These are phyloP conservation scores for Aspidiotus destructor DNA, from an alignment of 2,888 invertebrate species.

Conservation along the genomic window DNA sequence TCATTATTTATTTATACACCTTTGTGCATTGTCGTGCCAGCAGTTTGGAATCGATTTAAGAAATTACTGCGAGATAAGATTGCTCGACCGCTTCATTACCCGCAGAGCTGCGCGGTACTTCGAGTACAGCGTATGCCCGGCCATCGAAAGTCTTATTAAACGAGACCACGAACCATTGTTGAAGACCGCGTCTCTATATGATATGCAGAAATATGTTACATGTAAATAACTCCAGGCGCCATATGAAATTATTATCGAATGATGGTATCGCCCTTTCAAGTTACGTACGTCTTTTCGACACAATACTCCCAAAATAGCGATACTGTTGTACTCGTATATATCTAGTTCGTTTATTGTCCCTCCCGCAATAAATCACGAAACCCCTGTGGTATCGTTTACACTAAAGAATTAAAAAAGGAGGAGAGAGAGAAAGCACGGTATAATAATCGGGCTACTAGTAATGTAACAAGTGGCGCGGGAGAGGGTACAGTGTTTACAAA, in stretches of 20 bases:
- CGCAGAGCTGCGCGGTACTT: too few relatives aligned
- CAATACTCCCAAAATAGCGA: constrained; percentile 26
- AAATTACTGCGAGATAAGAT: too few relatives aligned
- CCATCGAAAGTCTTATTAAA: too few relatives aligned
- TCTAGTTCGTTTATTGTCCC: constrained; percentile 25
- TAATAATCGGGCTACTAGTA: background rate
- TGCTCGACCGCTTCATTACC: too few relatives aligned
- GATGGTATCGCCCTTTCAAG: constrained; percentile 7
- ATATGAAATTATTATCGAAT: constrained; percentile 24
- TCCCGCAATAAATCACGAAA: constrained; percentile 29
- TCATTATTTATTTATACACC: too few relatives aligned
- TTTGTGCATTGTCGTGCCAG: too few relatives aligned
- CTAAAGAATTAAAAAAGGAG: constrained; percentile 6
- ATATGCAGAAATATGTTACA: background rate
- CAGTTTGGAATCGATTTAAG: too few relatives aligned
- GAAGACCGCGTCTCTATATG: constrained; percentile 5
- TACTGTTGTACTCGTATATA: background rate
- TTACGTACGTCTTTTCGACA: background rate
- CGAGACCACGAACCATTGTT: background rate
- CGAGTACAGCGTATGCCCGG: too few relatives aligned
- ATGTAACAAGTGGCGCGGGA: background rate
- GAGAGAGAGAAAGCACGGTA: background rate
- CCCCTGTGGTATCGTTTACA: constrained; percentile 31
- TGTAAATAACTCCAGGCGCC: constrained; percentile 27
- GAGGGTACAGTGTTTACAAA: constrained; percentile 1